phyloP scores from a whole-genome alignment of 2,888 invertebrate genomes.

The Amorpha juglandis region DNA sequence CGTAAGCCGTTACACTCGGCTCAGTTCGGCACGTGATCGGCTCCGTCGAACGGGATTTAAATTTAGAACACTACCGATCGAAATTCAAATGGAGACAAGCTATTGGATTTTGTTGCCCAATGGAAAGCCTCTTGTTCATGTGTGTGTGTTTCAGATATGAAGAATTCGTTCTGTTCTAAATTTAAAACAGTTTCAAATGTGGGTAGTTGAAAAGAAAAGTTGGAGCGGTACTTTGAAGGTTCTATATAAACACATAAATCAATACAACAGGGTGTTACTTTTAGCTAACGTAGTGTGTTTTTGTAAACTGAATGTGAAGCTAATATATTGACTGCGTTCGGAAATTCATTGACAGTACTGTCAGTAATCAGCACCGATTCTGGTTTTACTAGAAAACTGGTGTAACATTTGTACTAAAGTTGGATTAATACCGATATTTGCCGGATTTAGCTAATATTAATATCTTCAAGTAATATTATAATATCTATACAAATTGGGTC shows the following conservation, averaged over 20 bases:
- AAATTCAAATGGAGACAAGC: conserved; percentile 45
- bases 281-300: not conserved
- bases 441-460: too few relatives aligned
- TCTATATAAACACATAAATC: not conserved
- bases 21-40: conserved; percentile 31
- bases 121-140: conserved; percentile 4
- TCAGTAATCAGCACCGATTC: too few relatives aligned
- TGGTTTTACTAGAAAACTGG: too few relatives aligned
- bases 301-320: not conserved
- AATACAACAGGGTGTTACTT: not conserved
- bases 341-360: too few relatives aligned
- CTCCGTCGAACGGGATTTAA: conserved; percentile 42
- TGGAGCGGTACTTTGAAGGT: not conserved
- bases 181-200: conserved; percentile 5
- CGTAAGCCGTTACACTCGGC: conserved; percentile 21
- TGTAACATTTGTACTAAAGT: too few relatives aligned
- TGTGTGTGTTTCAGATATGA: conserved; percentile 2
- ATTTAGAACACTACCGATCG: conserved; percentile 44
- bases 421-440: too few relatives aligned
- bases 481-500: too few relatives aligned
- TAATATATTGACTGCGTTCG: not conserved
- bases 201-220: conserved; percentile 10
- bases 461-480: too few relatives aligned
- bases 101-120: conserved; percentile 41
- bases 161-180: conserved; percentile 17